Conservation (phyloP, 2,888 invertebrate species). For the Tricholauxania praeusta region DNA sequence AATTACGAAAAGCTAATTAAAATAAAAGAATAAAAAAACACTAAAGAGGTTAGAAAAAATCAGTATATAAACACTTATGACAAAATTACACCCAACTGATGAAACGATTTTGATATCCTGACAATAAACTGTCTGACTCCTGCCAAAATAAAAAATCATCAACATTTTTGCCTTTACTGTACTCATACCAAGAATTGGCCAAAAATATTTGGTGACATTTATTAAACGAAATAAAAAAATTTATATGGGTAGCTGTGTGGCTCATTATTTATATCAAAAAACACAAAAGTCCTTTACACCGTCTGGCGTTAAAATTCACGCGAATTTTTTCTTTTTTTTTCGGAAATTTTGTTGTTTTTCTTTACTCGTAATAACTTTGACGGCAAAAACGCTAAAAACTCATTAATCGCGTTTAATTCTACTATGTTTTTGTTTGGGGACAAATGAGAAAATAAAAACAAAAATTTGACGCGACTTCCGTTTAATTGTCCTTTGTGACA, state of each 20-base stretch:
- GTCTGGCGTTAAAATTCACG: conserved; percentile 27
- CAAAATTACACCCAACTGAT: too few relatives aligned
- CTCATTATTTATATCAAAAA: conserved; percentile 9
- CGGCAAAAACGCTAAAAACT: conserved; percentile 26
- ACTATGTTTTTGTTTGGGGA: background rate
- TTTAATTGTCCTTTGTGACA: conserved; percentile 22
- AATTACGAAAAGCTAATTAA: too few relatives aligned
- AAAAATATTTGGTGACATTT: conserved; percentile 9
- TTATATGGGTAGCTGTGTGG: background rate
- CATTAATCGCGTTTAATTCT: conserved; percentile 11
- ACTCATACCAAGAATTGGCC: too few relatives aligned
- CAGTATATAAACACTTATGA: too few relatives aligned
- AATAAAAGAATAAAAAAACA: too few relatives aligned
- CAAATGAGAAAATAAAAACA: conserved; percentile 8
- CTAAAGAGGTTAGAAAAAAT: too few relatives aligned
- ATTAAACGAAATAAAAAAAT: background rate
- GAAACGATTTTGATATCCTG: conserved; percentile 5
- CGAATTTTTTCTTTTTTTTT: conserved; percentile 12
- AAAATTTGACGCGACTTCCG: conserved; percentile 27
- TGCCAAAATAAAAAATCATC: background rate
- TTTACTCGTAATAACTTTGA: background rate
- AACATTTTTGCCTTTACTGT: too few relatives aligned
- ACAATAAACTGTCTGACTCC: conserved; percentile 31
- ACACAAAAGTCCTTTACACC: background rate
- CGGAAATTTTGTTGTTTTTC: background rate